These are phyloP conservation scores for Prionailurus bengalensis DNA, from an alignment of 2,113 vertebrate genomes.

Conservation along the genomic window DNA sequence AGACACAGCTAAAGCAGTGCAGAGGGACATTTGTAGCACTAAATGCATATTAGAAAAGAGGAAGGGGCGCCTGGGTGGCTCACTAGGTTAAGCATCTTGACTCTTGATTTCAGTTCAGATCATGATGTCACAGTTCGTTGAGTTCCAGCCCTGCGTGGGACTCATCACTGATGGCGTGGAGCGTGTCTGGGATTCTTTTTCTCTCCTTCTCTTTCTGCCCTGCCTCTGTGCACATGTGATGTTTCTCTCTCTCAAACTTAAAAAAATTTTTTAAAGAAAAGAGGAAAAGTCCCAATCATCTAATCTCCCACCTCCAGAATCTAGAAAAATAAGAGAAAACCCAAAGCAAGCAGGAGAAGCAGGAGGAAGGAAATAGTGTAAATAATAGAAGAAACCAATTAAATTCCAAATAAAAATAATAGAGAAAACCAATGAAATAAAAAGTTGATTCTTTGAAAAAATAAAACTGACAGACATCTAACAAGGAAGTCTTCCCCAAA, in stretches of 20 bases:
- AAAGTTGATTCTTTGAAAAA: not conserved
- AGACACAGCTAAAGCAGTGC: not conserved
- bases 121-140: too few species aligned
- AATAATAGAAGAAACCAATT: not conserved
- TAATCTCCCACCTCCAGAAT: not conserved
- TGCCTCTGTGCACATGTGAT: too few species aligned
- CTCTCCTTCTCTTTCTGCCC: too few species aligned
- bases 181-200: too few species aligned
- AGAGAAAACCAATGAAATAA: not conserved
- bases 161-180: too few species aligned
- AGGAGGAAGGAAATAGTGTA: not conserved
- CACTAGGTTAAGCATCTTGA: too few species aligned
- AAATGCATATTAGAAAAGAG: constrained; percentile 7
- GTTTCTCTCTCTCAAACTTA: too few species aligned
- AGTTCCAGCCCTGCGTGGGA: too few species aligned
- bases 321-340: not conserved
- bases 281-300: not conserved
- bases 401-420: constrained; percentile 27
- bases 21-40: not conserved
- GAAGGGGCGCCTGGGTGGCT: not conserved
- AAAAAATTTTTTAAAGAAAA: too few species aligned
- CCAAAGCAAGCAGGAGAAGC: not conserved
- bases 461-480: not conserved
- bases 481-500: not conserved
- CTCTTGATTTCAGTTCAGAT: too few species aligned